Evolutionary conservation across 2,888 invertebrate genomes (phyloP).

Genomic region (Euzetes globulus): DNA sequence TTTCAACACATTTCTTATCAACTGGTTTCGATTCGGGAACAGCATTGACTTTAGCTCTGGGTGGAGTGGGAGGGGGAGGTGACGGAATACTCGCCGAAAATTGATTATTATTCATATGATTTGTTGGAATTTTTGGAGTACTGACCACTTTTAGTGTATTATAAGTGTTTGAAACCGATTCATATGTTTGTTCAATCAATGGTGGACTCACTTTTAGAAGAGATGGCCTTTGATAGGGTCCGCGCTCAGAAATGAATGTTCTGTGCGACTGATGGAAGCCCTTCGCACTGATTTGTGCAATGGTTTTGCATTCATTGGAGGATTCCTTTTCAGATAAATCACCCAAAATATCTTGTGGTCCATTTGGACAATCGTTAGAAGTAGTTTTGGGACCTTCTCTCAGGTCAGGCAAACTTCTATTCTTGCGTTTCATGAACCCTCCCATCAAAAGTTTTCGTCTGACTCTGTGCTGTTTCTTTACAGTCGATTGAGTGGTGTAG

Average conservation of each 20-base stretch:
- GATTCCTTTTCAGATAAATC: constrained; percentile 34
- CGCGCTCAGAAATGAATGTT: constrained; percentile 39
- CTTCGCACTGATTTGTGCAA: constrained; percentile 34
- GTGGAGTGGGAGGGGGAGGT: constrained; percentile 32
- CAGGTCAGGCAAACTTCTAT: constrained; percentile 82
- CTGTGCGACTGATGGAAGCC: constrained; percentile 41
- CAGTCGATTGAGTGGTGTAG: background rate
- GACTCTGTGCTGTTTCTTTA: constrained; percentile 84
- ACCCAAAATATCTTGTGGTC: constrained; percentile 18
- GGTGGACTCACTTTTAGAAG: constrained; percentile 41
- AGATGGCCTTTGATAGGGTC: constrained; percentile 39
- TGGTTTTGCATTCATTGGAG: constrained; percentile 27
- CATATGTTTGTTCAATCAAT: constrained; percentile 21
- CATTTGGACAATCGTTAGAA: constrained; percentile 31
- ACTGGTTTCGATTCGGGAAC: background rate
- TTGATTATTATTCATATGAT: background rate
- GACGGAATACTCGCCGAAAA: constrained; percentile 10
- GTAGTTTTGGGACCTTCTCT: constrained; percentile 59
- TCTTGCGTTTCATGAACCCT: constrained; percentile 75
- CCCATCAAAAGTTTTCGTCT: constrained; percentile 79
- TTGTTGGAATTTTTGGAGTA: background rate
- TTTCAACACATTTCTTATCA: constrained; percentile 6
- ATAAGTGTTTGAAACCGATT: background rate
- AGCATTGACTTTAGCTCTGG: background rate
- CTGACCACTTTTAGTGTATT: background rate